Evolutionary conservation across 1,140 invertebrate species (phyloP), one percentile per base, ranked within the genome.

Genomic region (Bradynema listronoti): DNA sequence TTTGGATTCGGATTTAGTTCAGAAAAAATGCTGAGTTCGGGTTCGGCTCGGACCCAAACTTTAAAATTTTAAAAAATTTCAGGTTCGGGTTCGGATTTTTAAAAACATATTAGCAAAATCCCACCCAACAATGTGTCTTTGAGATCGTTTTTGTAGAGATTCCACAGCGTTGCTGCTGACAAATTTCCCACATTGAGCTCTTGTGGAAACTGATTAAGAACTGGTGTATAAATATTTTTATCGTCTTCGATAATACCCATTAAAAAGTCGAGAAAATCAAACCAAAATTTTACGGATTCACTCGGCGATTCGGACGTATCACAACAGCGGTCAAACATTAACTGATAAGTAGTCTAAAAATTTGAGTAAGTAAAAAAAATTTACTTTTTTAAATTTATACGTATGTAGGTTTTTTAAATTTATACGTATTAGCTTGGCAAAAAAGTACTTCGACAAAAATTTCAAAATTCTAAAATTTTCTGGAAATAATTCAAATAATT

Each of bases 181-280:
- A 98, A 81, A 85, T 97, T 84, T 9, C 83, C 84, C 34, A 84
- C 81, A 71, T 85, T 83, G 11, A 85, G 71, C 68, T 85, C 84
- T 68, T 83, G 81, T 16, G 84, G 84, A 75, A 85, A 85, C 83
- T 99, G 94, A 81, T 95, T 98, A 33, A 98, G 83, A 32, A 97
- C 92, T n/a, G 91, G 89, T 5, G 90, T 91, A 79, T 98, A 99
- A 79, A 89, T 93, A 78, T 94, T 95, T 71, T 88, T 88, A 79
- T 99, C 94, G 78, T 98, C 94, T 80, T 98, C 93, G 78, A 98
- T 95, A 34, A 98, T 32, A 57, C 91, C 94, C 14, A 95, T 91
- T 63, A 97, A 94, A 39, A 97, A 84, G 11, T 91, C 91, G 66
- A 98, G 93, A 30, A 98, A 82, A 73, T 96, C 97, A 81, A 95